These are phyloP conservation scores for Ophthalmolycus amberensis DNA, from an alignment of 2,113 vertebrate species.

Conservation along the genomic window DNA sequence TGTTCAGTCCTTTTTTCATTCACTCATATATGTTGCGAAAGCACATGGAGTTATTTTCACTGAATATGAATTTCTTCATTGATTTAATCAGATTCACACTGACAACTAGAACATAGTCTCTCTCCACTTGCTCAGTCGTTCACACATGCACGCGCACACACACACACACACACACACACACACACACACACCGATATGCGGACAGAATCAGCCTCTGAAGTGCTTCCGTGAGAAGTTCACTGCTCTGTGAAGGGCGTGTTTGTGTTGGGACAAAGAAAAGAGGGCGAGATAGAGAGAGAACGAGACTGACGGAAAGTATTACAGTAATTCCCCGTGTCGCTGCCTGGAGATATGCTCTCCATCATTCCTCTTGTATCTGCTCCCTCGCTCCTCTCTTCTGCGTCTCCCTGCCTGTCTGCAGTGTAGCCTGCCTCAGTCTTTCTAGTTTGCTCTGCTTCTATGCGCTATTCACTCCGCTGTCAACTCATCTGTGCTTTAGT, in stretches of 20 bases:
- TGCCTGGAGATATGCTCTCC: conserved; percentile 65
- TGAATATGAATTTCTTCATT: conserved; percentile 18
- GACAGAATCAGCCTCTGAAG: conserved; percentile 55
- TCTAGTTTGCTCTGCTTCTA: conserved; percentile 56
- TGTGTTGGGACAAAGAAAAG: conserved; percentile 64
- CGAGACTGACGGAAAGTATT: conserved; percentile 73
- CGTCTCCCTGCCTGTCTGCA: conserved; percentile 47
- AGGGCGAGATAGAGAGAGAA: conserved; percentile 49
- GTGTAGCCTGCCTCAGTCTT: conserved; percentile 41
- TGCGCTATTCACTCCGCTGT: conserved; percentile 23
- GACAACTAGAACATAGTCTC: conserved; percentile 2
- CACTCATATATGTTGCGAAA: background rate
- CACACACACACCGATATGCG: background rate
- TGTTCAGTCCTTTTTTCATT: background rate
- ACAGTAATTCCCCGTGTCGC: conserved; percentile 72
- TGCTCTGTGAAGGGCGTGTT: conserved; percentile 59
- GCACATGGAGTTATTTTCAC: conserved; percentile 3
- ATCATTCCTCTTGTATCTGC: conserved; percentile 71
- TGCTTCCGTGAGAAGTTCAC: conserved; percentile 51
- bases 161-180: conserved; percentile 6
- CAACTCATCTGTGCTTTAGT: conserved; percentile 13
- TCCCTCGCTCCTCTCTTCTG: conserved; percentile 54
- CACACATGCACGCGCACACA: conserved; percentile 11
- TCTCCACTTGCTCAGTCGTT: background rate
- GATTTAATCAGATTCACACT: conserved; percentile 23